Conservation (phyloP, 2,888 invertebrate genomes). For the Dorcus hopei region DNA sequence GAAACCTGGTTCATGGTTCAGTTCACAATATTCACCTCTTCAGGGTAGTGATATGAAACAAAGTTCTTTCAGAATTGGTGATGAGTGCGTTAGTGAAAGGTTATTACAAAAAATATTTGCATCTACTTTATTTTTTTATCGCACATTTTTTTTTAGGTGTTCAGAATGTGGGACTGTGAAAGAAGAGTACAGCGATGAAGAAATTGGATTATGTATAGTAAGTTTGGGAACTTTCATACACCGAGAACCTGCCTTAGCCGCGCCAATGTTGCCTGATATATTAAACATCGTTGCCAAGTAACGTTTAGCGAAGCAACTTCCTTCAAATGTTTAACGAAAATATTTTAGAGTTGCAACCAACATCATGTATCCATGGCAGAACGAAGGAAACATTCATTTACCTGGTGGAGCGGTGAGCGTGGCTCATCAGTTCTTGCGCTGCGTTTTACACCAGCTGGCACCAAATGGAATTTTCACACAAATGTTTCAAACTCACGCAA, state of each 20-base stretch:
- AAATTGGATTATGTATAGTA: slow-evolving; percentile 89
- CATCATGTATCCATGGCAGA: slow-evolving; percentile 85
- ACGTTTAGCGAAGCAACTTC: slow-evolving; percentile 25
- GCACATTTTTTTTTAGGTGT: slow-evolving; percentile 54
- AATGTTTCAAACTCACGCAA: slow-evolving; percentile 87
- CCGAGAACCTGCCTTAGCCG: slow-evolving; percentile 92
- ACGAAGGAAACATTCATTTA: slow-evolving; percentile 79
- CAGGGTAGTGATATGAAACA: slow-evolving; percentile 52
- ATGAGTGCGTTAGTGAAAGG: slow-evolving; percentile 68
- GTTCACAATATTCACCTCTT: slow-evolving; percentile 42
- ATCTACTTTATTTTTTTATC: background rate
- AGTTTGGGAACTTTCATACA: slow-evolving; percentile 94
- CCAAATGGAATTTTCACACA: slow-evolving; percentile 96
- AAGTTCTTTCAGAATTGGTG: slow-evolving; percentile 65
- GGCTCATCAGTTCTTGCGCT: slow-evolving; percentile 94
- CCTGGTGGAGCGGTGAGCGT: slow-evolving; percentile 95
- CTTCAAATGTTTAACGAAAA: background rate
- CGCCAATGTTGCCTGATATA: slow-evolving; percentile 88
- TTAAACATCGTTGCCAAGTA: slow-evolving; percentile 85
- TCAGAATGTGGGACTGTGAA: slow-evolving; percentile 86
- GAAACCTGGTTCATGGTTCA: slow-evolving; percentile 56
- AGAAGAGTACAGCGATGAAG: slow-evolving; percentile 96
- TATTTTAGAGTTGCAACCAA: slow-evolving; percentile 66
- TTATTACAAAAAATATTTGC: slow-evolving; percentile 34
- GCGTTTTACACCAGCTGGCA: slow-evolving; percentile 93